Conservation (phyloP, 2,797 vertebrate genomes). For the Enteromius mattozi region DNA sequence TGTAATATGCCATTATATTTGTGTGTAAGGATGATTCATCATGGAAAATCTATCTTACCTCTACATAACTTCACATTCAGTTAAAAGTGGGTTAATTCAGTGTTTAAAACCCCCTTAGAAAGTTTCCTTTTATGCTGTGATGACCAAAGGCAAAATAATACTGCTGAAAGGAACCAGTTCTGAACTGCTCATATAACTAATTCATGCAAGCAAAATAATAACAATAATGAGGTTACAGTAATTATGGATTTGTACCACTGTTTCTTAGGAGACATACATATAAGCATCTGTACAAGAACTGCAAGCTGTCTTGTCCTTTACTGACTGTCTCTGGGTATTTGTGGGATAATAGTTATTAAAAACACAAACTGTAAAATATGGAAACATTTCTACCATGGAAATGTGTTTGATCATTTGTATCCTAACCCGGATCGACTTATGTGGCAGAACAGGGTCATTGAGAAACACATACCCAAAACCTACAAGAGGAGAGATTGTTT, state of each 20-base stretch:
- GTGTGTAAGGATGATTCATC: conserved; percentile 11
- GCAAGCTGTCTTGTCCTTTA: not conserved
- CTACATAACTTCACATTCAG: not conserved
- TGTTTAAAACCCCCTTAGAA: not conserved
- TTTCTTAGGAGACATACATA: not conserved
- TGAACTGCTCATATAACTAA: not conserved
- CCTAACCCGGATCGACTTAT: conserved; percentile 78
- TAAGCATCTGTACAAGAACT: not conserved
- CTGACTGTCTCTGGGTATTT: not conserved
- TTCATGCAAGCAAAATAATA: not conserved
- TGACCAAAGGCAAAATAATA: not conserved
- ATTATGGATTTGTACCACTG: not conserved
- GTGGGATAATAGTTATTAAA: not conserved
- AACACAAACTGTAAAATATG: conserved; percentile 4
- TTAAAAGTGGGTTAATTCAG: not conserved
- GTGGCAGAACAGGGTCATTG: conserved; percentile 84
- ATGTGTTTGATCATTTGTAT: conserved; percentile 72
- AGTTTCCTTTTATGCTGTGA: not conserved
- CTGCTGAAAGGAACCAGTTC: not conserved
- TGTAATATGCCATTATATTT: not conserved
- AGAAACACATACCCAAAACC: conserved; percentile 85
- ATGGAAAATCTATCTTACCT: not conserved
- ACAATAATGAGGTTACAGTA: not conserved
- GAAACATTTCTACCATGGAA: not conserved
- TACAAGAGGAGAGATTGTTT: conserved; percentile 55